These are phyloP conservation scores for Bedellia somnulentella DNA, from an alignment of 2,888 invertebrate genomes.

Conservation along the genomic window DNA sequence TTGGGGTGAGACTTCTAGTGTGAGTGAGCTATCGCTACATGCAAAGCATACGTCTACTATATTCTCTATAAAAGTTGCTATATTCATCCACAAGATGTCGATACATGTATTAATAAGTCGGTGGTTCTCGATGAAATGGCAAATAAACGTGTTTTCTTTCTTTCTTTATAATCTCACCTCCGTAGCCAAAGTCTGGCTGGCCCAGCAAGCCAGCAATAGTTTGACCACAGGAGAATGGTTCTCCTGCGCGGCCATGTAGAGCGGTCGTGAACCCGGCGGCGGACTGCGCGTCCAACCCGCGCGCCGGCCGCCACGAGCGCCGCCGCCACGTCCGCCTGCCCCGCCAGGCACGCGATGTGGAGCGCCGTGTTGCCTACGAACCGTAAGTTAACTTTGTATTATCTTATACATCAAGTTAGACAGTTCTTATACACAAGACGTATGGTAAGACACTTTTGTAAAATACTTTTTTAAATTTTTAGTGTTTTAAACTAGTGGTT, in stretches of 20 bases:
- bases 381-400: background rate
- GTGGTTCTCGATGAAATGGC: too few species aligned
- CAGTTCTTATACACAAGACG: too few species aligned
- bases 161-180: conserved; percentile 81
- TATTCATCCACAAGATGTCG: too few species aligned
- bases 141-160: too few species aligned
- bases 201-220: conserved; percentile 87
- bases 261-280: conserved; percentile 96
- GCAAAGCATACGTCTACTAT: too few species aligned
- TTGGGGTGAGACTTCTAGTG: too few species aligned
- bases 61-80: too few species aligned
- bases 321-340: conserved; percentile 91
- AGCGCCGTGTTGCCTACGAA: conserved; percentile 77
- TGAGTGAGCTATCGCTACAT: too few species aligned
- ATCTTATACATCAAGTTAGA: too few species aligned
- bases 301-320: conserved; percentile 90
- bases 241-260: conserved; percentile 99
- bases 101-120: too few species aligned
- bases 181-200: conserved; percentile 94
- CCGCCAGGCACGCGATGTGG: conserved; percentile 97
- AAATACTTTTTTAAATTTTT: background rate
- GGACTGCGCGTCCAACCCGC: conserved; percentile 94
- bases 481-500: too few species aligned
- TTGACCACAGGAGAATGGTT: conserved; percentile 93
- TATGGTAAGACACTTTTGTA: background rate